Conservation (phyloP, 2,113 vertebrate species). For the Austrofundulus limnaeus region DNA sequence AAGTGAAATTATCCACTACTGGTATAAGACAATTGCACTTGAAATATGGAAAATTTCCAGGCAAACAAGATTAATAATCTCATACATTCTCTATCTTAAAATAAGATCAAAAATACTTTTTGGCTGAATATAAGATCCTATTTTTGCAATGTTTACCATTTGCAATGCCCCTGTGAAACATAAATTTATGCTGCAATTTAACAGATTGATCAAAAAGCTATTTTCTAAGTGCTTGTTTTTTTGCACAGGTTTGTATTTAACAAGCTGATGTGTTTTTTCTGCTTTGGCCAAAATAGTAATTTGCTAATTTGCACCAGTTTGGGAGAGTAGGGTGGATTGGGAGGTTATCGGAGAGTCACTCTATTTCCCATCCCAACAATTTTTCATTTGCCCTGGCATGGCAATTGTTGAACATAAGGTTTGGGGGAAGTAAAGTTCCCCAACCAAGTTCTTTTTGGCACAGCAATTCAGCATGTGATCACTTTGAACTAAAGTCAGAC, state of each 20-base stretch:
- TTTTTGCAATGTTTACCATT: background rate
- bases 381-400: background rate
- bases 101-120: too few species aligned
- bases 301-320: conserved; percentile 8
- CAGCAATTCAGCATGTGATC: background rate
- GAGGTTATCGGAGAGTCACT: background rate
- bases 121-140: too few species aligned
- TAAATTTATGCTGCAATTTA: too few species aligned
- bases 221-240: conserved; percentile 8
- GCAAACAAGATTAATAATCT: too few species aligned
- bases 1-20: too few species aligned
- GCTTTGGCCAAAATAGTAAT: background rate
- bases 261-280: background rate
- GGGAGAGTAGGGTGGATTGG: background rate
- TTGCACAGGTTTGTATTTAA: background rate
- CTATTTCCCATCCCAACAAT: background rate
- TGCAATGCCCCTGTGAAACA: background rate
- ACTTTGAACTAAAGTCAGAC: background rate
- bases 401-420: background rate
- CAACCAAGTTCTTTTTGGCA: background rate
- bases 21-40: too few species aligned
- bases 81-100: too few species aligned
- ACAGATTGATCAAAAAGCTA: too few species aligned
- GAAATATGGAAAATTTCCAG: too few species aligned
- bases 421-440: background rate